Evolutionary conservation across 2,797 vertebrate genomes (phyloP).

Genomic region (Neomorphus geoffroyi): DNA sequence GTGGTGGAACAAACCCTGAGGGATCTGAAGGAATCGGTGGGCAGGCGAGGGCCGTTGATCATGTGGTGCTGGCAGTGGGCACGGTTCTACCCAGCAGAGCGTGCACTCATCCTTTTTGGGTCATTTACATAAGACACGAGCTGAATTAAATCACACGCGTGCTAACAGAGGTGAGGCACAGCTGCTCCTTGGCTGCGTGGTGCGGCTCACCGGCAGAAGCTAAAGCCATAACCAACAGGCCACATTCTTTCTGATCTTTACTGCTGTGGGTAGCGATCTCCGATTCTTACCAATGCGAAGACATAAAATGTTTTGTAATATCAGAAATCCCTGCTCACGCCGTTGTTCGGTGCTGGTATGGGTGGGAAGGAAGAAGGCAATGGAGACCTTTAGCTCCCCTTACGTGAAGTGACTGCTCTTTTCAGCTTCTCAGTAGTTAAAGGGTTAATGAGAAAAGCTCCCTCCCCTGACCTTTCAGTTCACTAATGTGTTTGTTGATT

Average conservation of each 20-base stretch:
- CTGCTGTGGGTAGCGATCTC: fast-evolving
- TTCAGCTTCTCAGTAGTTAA: background rate
- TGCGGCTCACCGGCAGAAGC: background rate
- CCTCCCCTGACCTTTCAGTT: background rate
- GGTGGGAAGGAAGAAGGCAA: background rate
- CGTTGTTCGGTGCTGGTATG: background rate
- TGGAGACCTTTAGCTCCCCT: background rate
- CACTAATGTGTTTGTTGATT: conserved; percentile 11
- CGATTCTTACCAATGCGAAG: background rate
- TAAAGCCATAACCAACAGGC: background rate
- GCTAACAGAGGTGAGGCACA: background rate
- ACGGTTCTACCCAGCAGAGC: background rate
- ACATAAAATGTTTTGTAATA: fast-evolving
- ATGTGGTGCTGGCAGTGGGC: fast-evolving
- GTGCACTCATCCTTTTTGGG: fast-evolving
- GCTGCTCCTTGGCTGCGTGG: background rate
- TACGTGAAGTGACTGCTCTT: background rate
- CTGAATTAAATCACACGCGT: background rate
- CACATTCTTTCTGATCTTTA: background rate
- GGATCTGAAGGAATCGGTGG: background rate
- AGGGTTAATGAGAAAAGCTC: conserved; percentile 26
- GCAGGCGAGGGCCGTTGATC: background rate
- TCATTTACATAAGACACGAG: background rate
- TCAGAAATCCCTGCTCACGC: background rate
- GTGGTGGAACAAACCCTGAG: background rate